These are phyloP conservation scores for Acanthoscelides obtectus DNA, from an alignment of 2,888 invertebrate genomes.

Conservation along the genomic window DNA sequence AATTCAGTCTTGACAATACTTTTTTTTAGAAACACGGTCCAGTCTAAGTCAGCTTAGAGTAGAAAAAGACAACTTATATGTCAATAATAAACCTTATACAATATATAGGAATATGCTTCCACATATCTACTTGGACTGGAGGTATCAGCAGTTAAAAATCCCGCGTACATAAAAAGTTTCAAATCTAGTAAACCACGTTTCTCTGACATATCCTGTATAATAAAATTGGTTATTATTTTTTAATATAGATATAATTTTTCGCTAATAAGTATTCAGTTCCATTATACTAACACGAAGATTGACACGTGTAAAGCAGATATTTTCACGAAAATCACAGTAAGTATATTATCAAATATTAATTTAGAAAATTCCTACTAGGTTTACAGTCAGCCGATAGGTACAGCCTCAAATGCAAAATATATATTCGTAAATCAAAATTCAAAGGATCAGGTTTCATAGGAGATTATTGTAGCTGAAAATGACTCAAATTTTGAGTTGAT, in stretches of 20 bases:
- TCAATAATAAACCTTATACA: too few species aligned
- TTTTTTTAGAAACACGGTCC: background rate
- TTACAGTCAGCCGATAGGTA: background rate
- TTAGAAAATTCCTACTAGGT: background rate
- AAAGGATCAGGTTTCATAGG: too few species aligned
- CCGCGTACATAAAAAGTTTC: background rate
- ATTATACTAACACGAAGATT: background rate
- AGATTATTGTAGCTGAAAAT: too few species aligned
- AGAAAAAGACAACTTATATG: background rate
- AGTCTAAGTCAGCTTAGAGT: background rate
- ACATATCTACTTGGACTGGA: background rate
- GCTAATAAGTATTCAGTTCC: background rate
- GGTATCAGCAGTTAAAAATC: background rate
- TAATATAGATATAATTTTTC: background rate
- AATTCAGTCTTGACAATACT: background rate
- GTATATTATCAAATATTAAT: background rate
- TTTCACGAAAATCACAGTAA: slow-evolving; percentile 13
- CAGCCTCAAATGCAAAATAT: background rate
- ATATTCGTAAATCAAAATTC: background rate
- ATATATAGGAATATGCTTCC: background rate
- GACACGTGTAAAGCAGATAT: slow-evolving; percentile 8
- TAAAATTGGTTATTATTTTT: background rate
- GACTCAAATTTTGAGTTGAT: too few species aligned
- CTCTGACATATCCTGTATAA: background rate
- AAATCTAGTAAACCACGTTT: background rate